Evolutionary conservation across 1,140 invertebrate species (phyloP).

Genomic region (Papilio helenus): DNA sequence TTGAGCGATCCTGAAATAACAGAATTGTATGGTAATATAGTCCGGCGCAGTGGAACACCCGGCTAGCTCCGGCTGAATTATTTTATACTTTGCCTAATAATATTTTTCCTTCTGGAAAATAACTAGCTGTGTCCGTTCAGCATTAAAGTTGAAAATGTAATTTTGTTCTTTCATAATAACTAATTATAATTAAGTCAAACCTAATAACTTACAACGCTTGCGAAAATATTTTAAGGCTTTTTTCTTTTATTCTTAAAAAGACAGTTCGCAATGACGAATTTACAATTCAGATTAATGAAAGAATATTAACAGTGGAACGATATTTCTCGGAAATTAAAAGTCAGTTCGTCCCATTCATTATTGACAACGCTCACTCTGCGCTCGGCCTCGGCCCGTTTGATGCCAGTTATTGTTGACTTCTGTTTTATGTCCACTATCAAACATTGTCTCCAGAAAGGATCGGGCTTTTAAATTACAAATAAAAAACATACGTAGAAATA

Average conservation of each 20-base stretch:
- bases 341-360: not conserved
- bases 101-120: not conserved
- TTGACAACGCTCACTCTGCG: not conserved
- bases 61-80: not conserved
- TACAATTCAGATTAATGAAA: constrained; percentile 4
- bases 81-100: not conserved
- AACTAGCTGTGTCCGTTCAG: not conserved
- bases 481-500: not conserved
- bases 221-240: no score
- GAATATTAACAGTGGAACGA: not conserved
- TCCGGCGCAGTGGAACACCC: not conserved
- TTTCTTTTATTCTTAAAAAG: not conserved
- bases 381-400: not conserved
- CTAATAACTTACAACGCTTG: no score
- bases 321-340: constrained; percentile 21
- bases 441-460: not conserved
- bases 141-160: not conserved
- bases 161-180: no score
- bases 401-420: not conserved
- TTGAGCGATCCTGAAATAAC: constrained; percentile 18
- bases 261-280: not conserved
- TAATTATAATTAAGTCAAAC: no score
- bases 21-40: not conserved
- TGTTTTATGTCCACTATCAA: not conserved
- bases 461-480: not conserved